These are phyloP conservation scores for Drymonia ruficornis DNA, from an alignment of 2,888 invertebrate species.

Conservation along the genomic window DNA sequence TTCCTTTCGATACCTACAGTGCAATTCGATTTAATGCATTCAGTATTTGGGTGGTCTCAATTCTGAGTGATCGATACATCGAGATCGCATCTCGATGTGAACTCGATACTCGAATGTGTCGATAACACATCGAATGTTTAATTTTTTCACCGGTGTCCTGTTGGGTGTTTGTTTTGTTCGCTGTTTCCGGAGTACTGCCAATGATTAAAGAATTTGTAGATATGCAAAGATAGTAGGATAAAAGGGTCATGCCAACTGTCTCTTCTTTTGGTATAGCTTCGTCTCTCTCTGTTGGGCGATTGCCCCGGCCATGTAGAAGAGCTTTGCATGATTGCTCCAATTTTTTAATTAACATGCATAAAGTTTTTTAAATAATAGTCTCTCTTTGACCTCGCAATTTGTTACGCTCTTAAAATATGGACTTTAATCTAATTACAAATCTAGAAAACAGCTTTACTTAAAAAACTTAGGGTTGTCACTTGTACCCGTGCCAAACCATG, in stretches of 20 bases:
- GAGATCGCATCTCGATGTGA: constrained; percentile 46
- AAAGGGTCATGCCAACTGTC: neutral
- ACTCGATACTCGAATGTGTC: constrained; percentile 48
- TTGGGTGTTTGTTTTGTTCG: neutral
- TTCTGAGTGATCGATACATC: constrained; percentile 55
- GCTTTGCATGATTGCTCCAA: too few species aligned
- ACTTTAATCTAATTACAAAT: constrained; percentile 20
- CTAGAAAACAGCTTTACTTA: constrained; percentile 8
- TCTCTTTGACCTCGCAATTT: constrained; percentile 13
- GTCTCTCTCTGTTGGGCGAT: too few species aligned
- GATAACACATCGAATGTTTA: constrained; percentile 49
- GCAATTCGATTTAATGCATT: too few species aligned
- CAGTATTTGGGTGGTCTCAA: constrained; percentile 63
- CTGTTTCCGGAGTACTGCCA: neutral
- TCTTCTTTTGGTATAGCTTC: too few species aligned
- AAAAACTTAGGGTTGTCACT: neutral
- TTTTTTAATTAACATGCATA: too few species aligned
- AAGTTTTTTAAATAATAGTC: neutral
- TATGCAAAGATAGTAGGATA: too few species aligned
- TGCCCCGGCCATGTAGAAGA: too few species aligned
- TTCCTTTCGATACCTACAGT: constrained; percentile 24
- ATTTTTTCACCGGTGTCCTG: constrained; percentile 22
- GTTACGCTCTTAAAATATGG: neutral
- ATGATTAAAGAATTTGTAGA: too few species aligned
- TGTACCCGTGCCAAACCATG: neutral